Conservation (phyloP, 2,797 vertebrate species). For the Myioborus melanocephalus region DNA sequence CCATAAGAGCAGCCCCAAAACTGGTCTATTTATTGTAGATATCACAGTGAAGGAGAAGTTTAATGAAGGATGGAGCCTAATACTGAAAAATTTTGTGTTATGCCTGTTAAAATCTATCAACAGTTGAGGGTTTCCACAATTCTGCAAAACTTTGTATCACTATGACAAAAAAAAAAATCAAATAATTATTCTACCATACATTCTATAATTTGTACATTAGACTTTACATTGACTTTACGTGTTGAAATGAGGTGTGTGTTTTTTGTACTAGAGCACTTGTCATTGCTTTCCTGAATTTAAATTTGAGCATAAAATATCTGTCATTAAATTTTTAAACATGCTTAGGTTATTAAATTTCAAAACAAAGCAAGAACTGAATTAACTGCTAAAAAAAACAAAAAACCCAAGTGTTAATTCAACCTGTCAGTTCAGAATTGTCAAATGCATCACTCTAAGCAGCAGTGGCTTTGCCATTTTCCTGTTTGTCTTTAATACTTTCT, state of each 20-base stretch:
- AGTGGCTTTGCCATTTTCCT: background rate
- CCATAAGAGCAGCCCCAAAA: background rate
- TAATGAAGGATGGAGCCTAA: background rate
- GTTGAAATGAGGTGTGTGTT: background rate
- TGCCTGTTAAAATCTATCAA: background rate
- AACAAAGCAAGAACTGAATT: slow-evolving; percentile 27
- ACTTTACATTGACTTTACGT: background rate
- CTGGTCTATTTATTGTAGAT: background rate
- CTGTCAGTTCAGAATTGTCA: slow-evolving; percentile 20
- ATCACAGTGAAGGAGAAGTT: background rate
- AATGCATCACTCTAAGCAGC: background rate
- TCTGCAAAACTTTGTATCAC: background rate
- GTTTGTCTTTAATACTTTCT: background rate
- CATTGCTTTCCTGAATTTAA: slow-evolving; percentile 5
- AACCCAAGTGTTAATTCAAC: background rate
- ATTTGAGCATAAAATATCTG: background rate
- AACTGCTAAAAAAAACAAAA: background rate
- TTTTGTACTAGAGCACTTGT: slow-evolving; percentile 6
- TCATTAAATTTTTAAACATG: slow-evolving; percentile 16
- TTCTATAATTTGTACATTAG: background rate
- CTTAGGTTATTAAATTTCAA: slow-evolving; percentile 23
- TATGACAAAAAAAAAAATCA: background rate
- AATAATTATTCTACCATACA: background rate
- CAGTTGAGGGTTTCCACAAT: background rate
- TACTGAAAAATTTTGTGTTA: background rate